phyloP scores from a whole-genome alignment of 2,888 invertebrate genomes.

The Melinaea marsaeus region DNA sequence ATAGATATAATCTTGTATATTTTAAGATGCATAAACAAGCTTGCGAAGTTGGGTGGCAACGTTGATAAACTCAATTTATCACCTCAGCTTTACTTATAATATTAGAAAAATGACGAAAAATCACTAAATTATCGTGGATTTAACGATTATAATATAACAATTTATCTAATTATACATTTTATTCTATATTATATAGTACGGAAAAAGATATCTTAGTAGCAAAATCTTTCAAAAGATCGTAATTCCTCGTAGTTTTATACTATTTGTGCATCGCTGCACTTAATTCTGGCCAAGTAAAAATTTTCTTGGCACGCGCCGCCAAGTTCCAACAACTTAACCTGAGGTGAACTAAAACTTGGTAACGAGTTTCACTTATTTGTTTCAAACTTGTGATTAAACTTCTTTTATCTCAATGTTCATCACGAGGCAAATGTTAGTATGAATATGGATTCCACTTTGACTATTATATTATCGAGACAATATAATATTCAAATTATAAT shows the following conservation, averaged over 20 bases:
- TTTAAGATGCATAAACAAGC: not conserved
- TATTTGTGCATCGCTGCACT: slow-evolving; percentile 13
- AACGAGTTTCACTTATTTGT: slow-evolving; percentile 36
- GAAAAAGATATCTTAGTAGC: not conserved
- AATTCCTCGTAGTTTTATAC: slow-evolving; percentile 3
- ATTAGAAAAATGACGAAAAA: not conserved
- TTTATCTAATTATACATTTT: too few species aligned
- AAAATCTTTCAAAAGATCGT: slow-evolving; percentile 4
- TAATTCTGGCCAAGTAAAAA: slow-evolving; percentile 23
- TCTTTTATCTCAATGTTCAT: slow-evolving; percentile 23
- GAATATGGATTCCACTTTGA: not conserved
- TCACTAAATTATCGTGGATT: not conserved
- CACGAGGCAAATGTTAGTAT: slow-evolving; percentile 1
- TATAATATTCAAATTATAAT: too few species aligned
- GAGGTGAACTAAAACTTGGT: slow-evolving; percentile 29
- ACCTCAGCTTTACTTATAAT: slow-evolving; percentile 4
- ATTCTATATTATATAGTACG: not conserved
- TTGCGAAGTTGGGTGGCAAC: slow-evolving; percentile 1
- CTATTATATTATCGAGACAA: too few species aligned
- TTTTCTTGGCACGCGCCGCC: slow-evolving; percentile 24
- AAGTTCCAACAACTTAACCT: slow-evolving; percentile 31
- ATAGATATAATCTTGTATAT: not conserved
- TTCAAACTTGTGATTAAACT: slow-evolving; percentile 33
- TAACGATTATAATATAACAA: too few species aligned
- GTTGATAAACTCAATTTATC: slow-evolving; percentile 20